Percentiles rank a stretch among this genome's conserved stretches.
These are phyloP conservation scores for Symphodus melops DNA, from an alignment of 2,113 vertebrate species.

Conservation along the genomic window DNA sequence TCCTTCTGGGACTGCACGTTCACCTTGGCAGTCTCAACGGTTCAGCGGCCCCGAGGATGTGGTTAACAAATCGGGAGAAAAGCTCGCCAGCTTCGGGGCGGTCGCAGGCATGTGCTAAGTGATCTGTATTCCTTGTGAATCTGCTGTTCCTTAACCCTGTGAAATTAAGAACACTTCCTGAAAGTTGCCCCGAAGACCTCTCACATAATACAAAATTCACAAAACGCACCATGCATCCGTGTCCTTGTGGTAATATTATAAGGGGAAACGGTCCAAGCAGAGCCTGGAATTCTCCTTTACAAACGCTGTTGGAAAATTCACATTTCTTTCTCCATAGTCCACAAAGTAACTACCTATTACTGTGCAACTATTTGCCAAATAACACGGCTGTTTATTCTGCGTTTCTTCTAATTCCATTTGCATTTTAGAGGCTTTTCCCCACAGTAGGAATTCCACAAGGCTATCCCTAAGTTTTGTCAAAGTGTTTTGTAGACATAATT, in stretches of 20 bases:
- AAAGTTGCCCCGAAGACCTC: slow-evolving; percentile 92
- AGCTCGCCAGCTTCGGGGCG: slow-evolving; percentile 88
- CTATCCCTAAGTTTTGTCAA: slow-evolving; percentile 61
- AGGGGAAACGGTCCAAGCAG: slow-evolving; percentile 85
- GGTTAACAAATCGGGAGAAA: slow-evolving; percentile 95
- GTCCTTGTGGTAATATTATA: slow-evolving; percentile 94
- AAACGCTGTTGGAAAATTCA: slow-evolving; percentile 19
- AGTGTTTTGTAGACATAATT: slow-evolving; percentile 94
- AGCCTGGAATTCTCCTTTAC: slow-evolving; percentile 18
- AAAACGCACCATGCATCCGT: slow-evolving; percentile 99
- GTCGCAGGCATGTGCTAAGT: slow-evolving; percentile 96
- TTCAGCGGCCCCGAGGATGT: slow-evolving; percentile 90
- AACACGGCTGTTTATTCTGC: slow-evolving; percentile 34
- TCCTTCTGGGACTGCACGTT: slow-evolving; percentile 87
- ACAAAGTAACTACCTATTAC: neutral
- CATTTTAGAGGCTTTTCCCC: slow-evolving; percentile 44
- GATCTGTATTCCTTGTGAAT: slow-evolving; percentile 99
- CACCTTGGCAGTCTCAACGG: slow-evolving; percentile 89
- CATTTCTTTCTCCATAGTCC: neutral
- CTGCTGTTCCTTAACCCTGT: slow-evolving; percentile 99
- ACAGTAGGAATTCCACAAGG: slow-evolving; percentile 55
- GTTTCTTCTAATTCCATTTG: slow-evolving; percentile 3
- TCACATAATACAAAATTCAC: slow-evolving; percentile 98
- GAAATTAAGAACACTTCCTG: slow-evolving; percentile 99
- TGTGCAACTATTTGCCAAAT: slow-evolving; percentile 34